Conservation (phyloP, 2,888 invertebrate species). For the Lasioglossum marginatum region DNA sequence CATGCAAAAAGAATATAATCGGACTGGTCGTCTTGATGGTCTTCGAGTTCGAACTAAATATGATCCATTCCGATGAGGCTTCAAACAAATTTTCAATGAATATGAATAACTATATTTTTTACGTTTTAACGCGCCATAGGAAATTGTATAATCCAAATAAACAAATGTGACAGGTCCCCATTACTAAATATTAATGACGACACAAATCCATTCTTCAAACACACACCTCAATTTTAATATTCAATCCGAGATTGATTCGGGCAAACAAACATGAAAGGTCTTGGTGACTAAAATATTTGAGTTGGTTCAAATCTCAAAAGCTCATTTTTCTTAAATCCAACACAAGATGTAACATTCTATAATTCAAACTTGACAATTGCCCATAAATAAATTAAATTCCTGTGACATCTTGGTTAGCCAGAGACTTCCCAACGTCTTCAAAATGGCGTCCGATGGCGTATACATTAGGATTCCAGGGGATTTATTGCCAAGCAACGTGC, state of each 20-base stretch:
- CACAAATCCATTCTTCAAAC: background rate
- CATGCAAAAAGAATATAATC: background rate
- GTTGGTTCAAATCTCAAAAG: no score
- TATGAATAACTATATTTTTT: background rate
- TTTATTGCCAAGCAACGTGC: background rate
- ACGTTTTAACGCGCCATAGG: background rate
- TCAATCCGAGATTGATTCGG: background rate
- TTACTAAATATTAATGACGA: background rate
- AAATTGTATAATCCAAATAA: background rate
- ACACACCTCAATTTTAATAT: background rate
- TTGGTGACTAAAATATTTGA: background rate
- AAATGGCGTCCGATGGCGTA: background rate
- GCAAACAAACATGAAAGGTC: background rate
- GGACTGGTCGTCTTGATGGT: background rate
- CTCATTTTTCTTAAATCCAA: no score
- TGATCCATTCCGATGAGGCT: background rate
- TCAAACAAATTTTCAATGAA: background rate
- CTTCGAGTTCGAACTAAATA: background rate
- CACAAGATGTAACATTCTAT: background rate
- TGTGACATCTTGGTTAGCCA: background rate
- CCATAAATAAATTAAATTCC: background rate
- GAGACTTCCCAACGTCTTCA: background rate
- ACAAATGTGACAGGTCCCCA: background rate
- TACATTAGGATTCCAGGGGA: background rate
- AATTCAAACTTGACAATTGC: background rate